Percentiles rank a stretch among this genome's conserved stretches.
Conservation (phyloP, 2,797 vertebrate genomes). For the Cetoscarus ocellatus region DNA sequence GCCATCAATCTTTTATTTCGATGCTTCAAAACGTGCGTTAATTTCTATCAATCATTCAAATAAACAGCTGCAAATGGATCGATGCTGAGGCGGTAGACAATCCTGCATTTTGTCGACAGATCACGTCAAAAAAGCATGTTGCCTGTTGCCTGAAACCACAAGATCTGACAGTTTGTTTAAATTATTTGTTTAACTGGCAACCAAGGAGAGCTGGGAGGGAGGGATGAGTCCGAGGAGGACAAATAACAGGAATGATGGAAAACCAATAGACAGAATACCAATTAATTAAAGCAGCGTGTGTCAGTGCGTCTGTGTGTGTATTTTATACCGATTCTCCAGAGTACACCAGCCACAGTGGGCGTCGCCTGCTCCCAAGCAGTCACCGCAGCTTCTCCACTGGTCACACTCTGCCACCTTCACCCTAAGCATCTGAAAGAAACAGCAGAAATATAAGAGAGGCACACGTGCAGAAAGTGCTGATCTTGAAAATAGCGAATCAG, state of each 20-base stretch:
- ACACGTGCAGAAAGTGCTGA: neutral
- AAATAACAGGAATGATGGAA: constrained; percentile 23
- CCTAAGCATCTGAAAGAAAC: constrained; percentile 86
- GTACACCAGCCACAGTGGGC: constrained; percentile 98
- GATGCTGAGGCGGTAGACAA: neutral
- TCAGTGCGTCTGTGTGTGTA: constrained; percentile 1
- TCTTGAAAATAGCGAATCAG: neutral
- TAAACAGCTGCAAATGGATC: constrained; percentile 22
- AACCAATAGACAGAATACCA: constrained; percentile 4
- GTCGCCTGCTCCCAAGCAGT: constrained; percentile 90
- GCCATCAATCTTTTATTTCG: constrained; percentile 27
- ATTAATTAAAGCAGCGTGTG: constrained; percentile 4
- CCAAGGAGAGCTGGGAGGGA: constrained; percentile 1
- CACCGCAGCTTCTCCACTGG: constrained; percentile 87
- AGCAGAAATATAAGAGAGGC: constrained; percentile 11
- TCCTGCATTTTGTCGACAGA: constrained; percentile 17
- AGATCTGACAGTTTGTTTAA: constrained; percentile 41
- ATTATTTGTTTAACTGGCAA: constrained; percentile 36
- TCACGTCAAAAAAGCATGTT: constrained; percentile 33
- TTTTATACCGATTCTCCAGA: constrained; percentile 91
- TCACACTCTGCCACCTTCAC: constrained; percentile 92
- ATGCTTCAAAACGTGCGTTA: constrained; percentile 15
- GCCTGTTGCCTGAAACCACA: constrained; percentile 28
- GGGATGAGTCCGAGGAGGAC: neutral
- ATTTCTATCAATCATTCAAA: constrained; percentile 8